Evolutionary conservation across 2,113 vertebrate genomes (phyloP), one percentile per base, ranked within the genome.

Genomic region (Oreochromis tanganicae): DNA sequence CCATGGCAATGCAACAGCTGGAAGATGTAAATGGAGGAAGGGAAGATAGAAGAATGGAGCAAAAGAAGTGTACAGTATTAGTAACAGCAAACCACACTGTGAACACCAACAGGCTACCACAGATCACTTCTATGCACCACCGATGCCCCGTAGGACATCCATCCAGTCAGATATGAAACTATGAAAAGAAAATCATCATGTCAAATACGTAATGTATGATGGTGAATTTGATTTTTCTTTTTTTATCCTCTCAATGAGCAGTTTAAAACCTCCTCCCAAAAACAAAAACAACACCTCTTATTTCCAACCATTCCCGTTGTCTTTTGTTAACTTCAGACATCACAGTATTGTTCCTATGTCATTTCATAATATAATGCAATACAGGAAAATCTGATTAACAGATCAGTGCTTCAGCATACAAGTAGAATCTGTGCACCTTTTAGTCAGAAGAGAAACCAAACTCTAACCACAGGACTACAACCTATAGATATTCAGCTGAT

Each of bases 1-100:
- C 87, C 87, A 75, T 87, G 83, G 90, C 56, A 89, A 93, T 88
- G n/a, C 86, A 78, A 82, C 75, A 81, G 82, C 81, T 10, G 43
- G 36, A 86, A 29, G 59, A 36, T 43, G 46, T 24, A 68, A 78
- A 48, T 52, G 73, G 46, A 24, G 41, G 36, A 0, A 46, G 52
- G 14, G 11, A 19, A 24, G 36, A 43, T 0, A 32, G 24, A 17
- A 54, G 48, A 54, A 78, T 5, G 27, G 46, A 19, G 27, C 43
- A 78, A 50, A 78, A 50, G 1, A 78, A 0, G 43, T 52, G 46
- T 78, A 34, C 16, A 52, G 17, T 52, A 50, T 32, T 50, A 78
- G 6, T 50, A 50, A 78, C 17, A 13, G 46, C 9, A n/a, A 78
- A 78, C 46, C 43, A 48, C 46, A 52, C 13, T 5, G 10, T 34